These are phyloP conservation scores for Drosophila limbata DNA, from an alignment of 2,888 invertebrate genomes.

Conservation along the genomic window DNA sequence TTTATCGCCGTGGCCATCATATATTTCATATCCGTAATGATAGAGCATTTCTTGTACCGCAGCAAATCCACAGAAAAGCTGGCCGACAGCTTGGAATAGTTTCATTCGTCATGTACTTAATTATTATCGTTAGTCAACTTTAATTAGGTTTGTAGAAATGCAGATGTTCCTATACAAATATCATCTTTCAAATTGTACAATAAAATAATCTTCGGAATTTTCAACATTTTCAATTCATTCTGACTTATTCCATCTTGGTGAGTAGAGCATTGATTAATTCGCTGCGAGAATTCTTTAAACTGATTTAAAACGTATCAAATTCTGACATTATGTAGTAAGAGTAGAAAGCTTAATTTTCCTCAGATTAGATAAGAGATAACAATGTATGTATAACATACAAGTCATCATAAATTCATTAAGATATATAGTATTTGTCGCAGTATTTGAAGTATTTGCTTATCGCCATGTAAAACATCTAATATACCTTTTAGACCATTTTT, in stretches of 20 bases:
- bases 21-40: constrained; percentile 76
- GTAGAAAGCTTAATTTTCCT: too few species aligned
- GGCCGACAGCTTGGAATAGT: constrained; percentile 47
- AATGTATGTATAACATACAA: not conserved
- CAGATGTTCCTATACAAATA: constrained; percentile 8
- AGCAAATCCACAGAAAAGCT: constrained; percentile 36
- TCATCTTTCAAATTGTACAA: constrained; percentile 4
- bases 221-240: not conserved
- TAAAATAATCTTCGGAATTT: not conserved
- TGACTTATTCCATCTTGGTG: not conserved
- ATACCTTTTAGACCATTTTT: too few species aligned
- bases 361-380: not conserved
- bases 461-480: too few species aligned
- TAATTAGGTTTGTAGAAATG: not conserved
- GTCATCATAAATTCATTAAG: not conserved
- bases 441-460: not conserved
- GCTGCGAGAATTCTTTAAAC: not conserved
- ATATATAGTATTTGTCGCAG: not conserved
- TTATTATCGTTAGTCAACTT: constrained; percentile 3
- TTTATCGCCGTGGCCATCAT: constrained; percentile 80
- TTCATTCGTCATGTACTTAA: constrained; percentile 43
- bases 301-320: too few species aligned
- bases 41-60: constrained; percentile 70
- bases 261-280: too few species aligned
- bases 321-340: too few species aligned